A percentile compares a stretch with the other conserved stretches of the same genome.
Evolutionary conservation across 1,140 invertebrate species (phyloP).

Genomic region (Odontomachus brunneus): DNA sequence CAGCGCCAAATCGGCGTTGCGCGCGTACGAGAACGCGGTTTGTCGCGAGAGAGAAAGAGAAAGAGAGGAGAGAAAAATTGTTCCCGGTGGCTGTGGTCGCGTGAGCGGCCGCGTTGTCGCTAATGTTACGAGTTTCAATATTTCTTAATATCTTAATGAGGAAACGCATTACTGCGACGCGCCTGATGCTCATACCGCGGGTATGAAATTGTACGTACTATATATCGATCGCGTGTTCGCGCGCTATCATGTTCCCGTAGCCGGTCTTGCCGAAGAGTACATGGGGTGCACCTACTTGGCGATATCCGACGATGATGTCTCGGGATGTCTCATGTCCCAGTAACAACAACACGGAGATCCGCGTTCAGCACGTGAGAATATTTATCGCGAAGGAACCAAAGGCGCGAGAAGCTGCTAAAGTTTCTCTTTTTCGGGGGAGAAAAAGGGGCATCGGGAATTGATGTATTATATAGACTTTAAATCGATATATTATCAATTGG

Average conservation of each 20-base stretch:
- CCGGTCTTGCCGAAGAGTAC: conserved; percentile 35
- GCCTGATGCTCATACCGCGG: conserved; percentile 33
- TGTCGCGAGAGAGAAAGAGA: too few species aligned
- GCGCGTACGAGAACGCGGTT: too few species aligned
- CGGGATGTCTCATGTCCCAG: conserved; percentile 34
- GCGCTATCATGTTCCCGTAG: conserved; percentile 55
- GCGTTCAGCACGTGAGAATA: conserved; percentile 18
- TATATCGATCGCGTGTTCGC: conserved; percentile 70
- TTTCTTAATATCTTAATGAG: conserved; percentile 75
- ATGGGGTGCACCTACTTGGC: conserved; percentile 38
- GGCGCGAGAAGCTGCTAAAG: too few species aligned
- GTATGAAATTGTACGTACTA: conserved; percentile 54
- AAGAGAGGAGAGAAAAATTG: neutral
- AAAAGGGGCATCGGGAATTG: too few species aligned
- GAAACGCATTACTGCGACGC: conserved; percentile 66
- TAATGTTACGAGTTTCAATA: conserved; percentile 72
- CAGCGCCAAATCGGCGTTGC: conserved; percentile 14
- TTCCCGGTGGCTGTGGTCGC: conserved; percentile 56
- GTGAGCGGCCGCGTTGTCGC: conserved; percentile 59
- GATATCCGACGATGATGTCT: conserved; percentile 60
- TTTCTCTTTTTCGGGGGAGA: too few species aligned
- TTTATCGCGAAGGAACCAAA: too few species aligned
- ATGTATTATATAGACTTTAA: too few species aligned
- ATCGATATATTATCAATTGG: too few species aligned
- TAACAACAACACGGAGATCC: conserved; percentile 36